phyloP scores from a whole-genome alignment of 1,140 invertebrate species.

The Anastrepha ludens region DNA sequence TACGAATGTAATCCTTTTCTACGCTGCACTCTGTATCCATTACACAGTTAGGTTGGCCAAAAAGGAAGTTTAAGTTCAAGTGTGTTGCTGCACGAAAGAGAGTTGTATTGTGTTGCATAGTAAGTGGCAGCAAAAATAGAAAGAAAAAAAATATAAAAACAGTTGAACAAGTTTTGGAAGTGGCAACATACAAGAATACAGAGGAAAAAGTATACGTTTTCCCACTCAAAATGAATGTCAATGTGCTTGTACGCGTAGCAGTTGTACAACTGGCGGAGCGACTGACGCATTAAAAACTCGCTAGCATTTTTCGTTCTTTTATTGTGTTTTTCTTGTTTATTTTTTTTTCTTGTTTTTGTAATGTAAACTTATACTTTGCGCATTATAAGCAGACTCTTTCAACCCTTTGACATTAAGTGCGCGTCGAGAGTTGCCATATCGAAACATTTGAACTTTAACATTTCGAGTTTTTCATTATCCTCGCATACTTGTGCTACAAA shows the following conservation, averaged over 20 bases:
- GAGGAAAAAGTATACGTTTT: not conserved
- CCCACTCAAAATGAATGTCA: conserved; percentile 11
- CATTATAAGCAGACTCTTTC: conserved; percentile 60
- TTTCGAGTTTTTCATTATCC: conserved; percentile 68
- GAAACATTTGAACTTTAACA: conserved; percentile 60
- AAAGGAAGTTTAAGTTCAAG: conserved; percentile 34
- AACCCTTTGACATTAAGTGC: conserved; percentile 59
- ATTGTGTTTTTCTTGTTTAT: not conserved
- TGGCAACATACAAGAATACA: not conserved
- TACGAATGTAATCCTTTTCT: not conserved
- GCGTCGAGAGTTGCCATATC: conserved; percentile 61
- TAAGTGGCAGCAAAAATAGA: not conserved
- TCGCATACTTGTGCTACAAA: conserved; percentile 60
- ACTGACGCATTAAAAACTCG: not conserved
- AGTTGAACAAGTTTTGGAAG: not conserved
- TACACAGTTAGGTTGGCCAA: not conserved
- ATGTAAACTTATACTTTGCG: not conserved
- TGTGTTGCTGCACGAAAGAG: not conserved
- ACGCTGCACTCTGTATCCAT: not conserved
- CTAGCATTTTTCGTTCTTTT: not conserved
- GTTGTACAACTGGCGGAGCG: not conserved
- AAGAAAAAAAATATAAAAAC: not conserved
- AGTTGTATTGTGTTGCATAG: not conserved
- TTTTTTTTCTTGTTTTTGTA: not conserved
- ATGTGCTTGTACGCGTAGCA: not conserved